Evolutionary conservation across 1,140 invertebrate genomes (phyloP), one percentile per base, ranked within the genome.

Genomic region (Ostrea denselamellosa): DNA sequence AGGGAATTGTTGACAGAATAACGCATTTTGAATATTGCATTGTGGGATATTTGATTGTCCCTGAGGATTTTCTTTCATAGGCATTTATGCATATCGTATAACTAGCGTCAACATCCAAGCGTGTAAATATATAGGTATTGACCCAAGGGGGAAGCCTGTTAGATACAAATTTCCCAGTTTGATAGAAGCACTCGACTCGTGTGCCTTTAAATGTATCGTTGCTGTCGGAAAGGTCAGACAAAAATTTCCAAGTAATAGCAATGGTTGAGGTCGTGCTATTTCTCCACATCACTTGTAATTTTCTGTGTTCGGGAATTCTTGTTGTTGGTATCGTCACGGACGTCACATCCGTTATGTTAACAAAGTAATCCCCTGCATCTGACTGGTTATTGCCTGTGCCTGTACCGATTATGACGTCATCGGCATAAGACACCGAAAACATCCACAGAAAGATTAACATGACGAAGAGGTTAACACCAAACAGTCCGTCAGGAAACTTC

Each of bases 1-100:
- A 77, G 22, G 68, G 68, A 2, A 77, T 77, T 77, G 68, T 77
- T 14, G 68, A 77, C 22, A 77, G 25, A 77, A 77, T 77, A 14
- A 77, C 68, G 28, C 68, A 77, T 77, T 77, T 77, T 77, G 68
- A 77, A 77, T 77, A 77, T 25, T 77, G 68, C 68, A 77, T 77
- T 17, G 68, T 77, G 68, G 68, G 68, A 77, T 77, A 77, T 12
- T 34, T 25, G 28, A 77, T 28, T 28, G 68, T 44, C 68, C 68
- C 68, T 77, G 68, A 77, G 68, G 22, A 28, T 77, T 34, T 77
- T 34, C 68, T 77, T 77, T 77, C 68, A 34, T 77, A 77, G 68
- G 68, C 68, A 17, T 28, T 77, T 2, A 77, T 77, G 68, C 68
- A 77, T 77, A 77, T 77, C 25, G 68, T 77, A 77, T 77, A 77